phyloP scores from a whole-genome alignment of 2,797 vertebrate species.

The Sebastes elongatus region DNA sequence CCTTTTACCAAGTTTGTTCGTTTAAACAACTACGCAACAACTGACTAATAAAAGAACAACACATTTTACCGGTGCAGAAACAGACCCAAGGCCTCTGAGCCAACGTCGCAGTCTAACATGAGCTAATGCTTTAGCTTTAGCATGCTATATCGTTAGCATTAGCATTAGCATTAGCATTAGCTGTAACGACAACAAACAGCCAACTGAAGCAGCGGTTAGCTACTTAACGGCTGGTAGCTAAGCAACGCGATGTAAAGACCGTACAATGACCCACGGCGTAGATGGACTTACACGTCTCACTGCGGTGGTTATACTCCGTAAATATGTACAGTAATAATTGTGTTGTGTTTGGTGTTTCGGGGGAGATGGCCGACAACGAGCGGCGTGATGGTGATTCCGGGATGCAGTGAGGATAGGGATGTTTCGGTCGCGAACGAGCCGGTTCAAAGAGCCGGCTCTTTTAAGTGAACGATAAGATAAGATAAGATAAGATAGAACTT shows the following conservation, averaged over 20 bases:
- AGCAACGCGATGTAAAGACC: background rate
- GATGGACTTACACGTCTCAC: constrained; percentile 69
- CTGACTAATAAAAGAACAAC: rapidly evolving
- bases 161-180: constrained; percentile 51
- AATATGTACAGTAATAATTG: constrained; percentile 22
- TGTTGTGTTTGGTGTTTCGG: constrained; percentile 52
- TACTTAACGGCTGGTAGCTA: background rate
- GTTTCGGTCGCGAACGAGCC: too few relatives aligned
- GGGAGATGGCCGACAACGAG: constrained; percentile 60
- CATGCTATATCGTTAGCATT: background rate
- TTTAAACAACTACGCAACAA: rapidly evolving
- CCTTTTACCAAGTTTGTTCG: background rate
- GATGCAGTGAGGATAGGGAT: background rate
- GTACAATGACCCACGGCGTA: background rate
- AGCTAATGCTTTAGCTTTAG: constrained; percentile 9
- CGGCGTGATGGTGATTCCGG: constrained; percentile 68
- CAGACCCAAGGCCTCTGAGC: constrained; percentile 14
- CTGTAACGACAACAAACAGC: constrained; percentile 59
- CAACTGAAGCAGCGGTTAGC: background rate
- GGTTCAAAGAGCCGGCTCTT: too few relatives aligned
- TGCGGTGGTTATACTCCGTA: constrained; percentile 14
- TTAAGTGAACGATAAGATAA: too few relatives aligned
- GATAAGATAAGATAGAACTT: too few relatives aligned
- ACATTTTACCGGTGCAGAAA: background rate
- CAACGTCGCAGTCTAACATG: background rate